A percentile compares a stretch with the other conserved stretches of the same genome.
Conservation (phyloP, 2,113 vertebrate species). For the Choloepus hoffmanni region DNA sequence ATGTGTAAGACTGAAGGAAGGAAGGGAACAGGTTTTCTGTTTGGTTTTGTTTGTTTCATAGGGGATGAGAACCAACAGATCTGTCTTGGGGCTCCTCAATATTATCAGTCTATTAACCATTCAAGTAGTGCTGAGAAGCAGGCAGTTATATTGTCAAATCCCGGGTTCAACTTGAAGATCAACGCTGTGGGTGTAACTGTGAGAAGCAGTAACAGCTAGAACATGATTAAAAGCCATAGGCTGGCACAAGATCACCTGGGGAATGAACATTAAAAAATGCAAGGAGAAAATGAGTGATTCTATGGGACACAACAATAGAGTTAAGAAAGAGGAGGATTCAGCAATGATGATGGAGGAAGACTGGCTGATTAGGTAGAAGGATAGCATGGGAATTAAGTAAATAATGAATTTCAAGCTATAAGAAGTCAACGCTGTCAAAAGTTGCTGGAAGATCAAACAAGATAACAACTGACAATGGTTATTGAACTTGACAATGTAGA, state of each 20-base stretch:
- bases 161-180: background rate
- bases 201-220: background rate
- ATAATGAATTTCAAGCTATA: background rate
- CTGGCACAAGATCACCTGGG: background rate
- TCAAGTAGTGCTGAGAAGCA: background rate
- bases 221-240: background rate
- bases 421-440: background rate
- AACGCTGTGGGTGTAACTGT: background rate
- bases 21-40: background rate
- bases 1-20: background rate
- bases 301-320: background rate
- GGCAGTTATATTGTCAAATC: background rate
- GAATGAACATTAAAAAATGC: background rate
- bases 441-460: background rate
- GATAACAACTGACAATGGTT: background rate
- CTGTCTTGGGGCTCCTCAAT: background rate
- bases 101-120: background rate
- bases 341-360: background rate
- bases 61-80: accelerated
- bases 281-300: background rate
- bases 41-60: background rate
- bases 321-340: background rate
- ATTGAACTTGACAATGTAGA: background rate
- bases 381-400: background rate
- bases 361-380: background rate